Percentiles rank a stretch among this genome's conserved stretches.
Evolutionary conservation across 2,113 vertebrate species (phyloP).

Genomic region (Hemiscyllium ocellatum): DNA sequence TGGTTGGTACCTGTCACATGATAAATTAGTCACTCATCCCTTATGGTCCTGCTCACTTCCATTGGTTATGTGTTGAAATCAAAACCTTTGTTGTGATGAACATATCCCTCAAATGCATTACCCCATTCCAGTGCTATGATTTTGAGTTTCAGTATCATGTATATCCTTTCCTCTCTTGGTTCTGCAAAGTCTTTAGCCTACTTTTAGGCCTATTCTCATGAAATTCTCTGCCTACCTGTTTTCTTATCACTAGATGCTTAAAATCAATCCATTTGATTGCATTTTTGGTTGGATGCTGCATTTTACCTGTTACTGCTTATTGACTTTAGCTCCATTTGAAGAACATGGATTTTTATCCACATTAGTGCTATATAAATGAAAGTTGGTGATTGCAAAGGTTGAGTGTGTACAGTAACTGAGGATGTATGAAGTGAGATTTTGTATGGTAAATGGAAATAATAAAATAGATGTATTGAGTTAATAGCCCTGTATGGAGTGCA

Average conservation of each 20-base stretch:
- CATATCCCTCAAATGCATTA: background rate
- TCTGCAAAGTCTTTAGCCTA: background rate
- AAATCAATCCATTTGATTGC: background rate
- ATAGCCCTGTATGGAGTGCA: background rate
- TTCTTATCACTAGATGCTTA: background rate
- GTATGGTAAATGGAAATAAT: background rate
- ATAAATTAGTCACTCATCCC: background rate
- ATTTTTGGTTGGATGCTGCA: background rate
- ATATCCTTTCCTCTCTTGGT: background rate
- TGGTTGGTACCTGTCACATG: background rate
- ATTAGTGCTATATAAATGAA: background rate
- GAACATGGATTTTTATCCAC: background rate
- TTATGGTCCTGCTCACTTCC: background rate
- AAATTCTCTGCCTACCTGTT: background rate
- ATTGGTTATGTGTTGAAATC: background rate
- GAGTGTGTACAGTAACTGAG: background rate
- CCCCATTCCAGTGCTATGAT: background rate
- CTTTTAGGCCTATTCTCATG: background rate
- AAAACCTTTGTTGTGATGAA: background rate
- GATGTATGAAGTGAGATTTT: background rate
- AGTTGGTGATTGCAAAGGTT: background rate
- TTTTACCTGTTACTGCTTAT: too few species aligned
- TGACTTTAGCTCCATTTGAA: background rate
- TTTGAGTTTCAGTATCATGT: background rate
- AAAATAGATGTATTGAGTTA: background rate